phyloP scores from a whole-genome alignment of 2,888 invertebrate genomes.

The Tetragonisca angustula region DNA sequence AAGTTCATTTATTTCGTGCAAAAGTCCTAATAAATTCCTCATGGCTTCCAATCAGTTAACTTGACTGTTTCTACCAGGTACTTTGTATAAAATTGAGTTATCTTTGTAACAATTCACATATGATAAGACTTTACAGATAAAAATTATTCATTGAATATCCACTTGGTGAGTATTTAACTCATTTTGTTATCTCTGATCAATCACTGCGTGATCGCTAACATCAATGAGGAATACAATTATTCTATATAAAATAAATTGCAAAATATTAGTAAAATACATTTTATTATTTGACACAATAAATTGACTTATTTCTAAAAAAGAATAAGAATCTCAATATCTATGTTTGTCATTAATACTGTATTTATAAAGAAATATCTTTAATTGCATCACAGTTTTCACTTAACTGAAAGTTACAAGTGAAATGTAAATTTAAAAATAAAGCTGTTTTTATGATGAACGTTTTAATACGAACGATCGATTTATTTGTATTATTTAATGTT shows the following conservation, averaged over 20 bases:
- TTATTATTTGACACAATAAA: slow-evolving; percentile 1
- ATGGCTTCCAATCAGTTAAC: slow-evolving; percentile 77
- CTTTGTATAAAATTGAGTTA: slow-evolving; percentile 78
- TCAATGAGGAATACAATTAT: slow-evolving; percentile 68
- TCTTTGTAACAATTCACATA: slow-evolving; percentile 67
- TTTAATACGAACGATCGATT: not conserved
- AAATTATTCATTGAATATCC: slow-evolving; percentile 60
- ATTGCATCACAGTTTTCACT: slow-evolving; percentile 3
- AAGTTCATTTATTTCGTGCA: slow-evolving; percentile 50
- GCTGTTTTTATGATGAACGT: no score
- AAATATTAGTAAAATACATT: not conserved
- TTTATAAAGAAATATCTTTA: slow-evolving; percentile 24
- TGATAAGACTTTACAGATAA: slow-evolving; percentile 62
- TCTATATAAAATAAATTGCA: not conserved
- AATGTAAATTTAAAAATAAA: slow-evolving; percentile 18
- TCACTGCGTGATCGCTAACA: slow-evolving; percentile 55
- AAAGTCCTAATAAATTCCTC: slow-evolving; percentile 77
- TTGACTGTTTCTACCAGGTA: slow-evolving; percentile 82
- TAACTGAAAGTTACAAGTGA: slow-evolving; percentile 11
- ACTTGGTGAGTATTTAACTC: slow-evolving; percentile 52
- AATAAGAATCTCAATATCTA: slow-evolving; percentile 14
- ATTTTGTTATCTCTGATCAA: slow-evolving; percentile 57
- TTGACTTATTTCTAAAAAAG: not conserved
- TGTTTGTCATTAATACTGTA: slow-evolving; percentile 25
- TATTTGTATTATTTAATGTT: not conserved